Percentiles rank a stretch among this genome's conserved stretches.
These are phyloP conservation scores for Polyergus mexicanus DNA, from an alignment of 1,140 invertebrate genomes.

Conservation along the genomic window DNA sequence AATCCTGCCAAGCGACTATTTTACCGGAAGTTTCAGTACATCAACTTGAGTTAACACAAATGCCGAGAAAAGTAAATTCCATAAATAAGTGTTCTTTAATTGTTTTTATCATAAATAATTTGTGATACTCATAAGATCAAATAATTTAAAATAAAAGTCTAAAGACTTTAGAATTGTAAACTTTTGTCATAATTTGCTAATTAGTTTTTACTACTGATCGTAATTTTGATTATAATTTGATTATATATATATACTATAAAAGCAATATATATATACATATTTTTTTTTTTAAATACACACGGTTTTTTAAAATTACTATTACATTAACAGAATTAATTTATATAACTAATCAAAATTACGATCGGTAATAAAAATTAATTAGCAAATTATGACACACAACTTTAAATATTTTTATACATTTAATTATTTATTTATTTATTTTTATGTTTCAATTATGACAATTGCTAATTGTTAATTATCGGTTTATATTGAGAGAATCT, in stretches of 20 bases:
- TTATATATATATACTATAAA: no score
- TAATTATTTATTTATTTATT: slow-evolving; percentile 9
- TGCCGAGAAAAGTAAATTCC: background rate
- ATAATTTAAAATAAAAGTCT: no score
- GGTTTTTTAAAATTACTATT: background rate
- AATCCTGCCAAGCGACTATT: background rate
- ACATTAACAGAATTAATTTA: no score
- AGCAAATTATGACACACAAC: background rate
- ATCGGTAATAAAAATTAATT: background rate
- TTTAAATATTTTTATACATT: background rate
- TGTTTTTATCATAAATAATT: no score
- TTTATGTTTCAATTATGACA: background rate
- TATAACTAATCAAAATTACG: no score
- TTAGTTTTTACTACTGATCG: no score
- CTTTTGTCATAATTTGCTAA: no score
- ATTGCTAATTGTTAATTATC: background rate
- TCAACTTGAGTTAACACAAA: background rate
- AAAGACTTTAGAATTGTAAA: background rate
- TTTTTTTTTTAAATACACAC: background rate
- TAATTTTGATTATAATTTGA: no score
- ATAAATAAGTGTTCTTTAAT: no score
- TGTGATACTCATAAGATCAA: no score
- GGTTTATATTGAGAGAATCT: background rate
- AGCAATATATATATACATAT: background rate
- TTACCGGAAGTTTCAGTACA: slow-evolving; percentile 27